phyloP scores from a whole-genome alignment of 2,113 vertebrate species.

The Tringa solitaria region DNA sequence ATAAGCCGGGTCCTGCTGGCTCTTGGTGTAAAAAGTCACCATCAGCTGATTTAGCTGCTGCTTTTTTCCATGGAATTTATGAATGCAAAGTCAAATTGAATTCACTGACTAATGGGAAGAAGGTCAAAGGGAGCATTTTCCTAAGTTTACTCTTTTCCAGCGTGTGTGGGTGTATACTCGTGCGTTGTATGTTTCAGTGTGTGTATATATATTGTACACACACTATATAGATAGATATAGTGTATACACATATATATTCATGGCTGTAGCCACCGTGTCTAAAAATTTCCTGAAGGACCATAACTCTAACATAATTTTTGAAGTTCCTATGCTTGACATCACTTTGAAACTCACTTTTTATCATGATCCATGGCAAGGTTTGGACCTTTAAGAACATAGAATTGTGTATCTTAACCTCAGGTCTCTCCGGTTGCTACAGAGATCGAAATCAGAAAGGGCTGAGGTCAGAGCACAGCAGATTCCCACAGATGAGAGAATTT shows the following conservation, averaged over 20 bases:
- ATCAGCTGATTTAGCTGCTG: background rate
- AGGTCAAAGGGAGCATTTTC: background rate
- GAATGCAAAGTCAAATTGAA: background rate
- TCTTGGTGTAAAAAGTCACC: background rate
- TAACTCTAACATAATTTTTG: background rate
- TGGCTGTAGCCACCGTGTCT: background rate
- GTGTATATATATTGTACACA: background rate
- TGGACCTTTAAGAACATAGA: background rate
- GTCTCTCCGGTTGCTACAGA: background rate
- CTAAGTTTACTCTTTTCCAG: background rate
- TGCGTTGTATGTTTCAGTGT: background rate
- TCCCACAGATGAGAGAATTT: background rate
- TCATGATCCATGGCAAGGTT: background rate
- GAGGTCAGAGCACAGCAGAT: background rate
- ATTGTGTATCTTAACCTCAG: background rate
- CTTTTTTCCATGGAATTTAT: background rate
- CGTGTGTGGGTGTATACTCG: fast-evolving
- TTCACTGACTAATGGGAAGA: background rate
- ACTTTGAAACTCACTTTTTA: background rate
- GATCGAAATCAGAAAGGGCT: background rate
- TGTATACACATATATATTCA: no score
- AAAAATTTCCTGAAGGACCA: background rate
- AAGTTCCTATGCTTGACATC: background rate
- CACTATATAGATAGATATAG: fast-evolving
- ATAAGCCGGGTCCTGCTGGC: background rate